Evolutionary conservation across 2,888 invertebrate species (phyloP).

Genomic region (Diarsia rubi): DNA sequence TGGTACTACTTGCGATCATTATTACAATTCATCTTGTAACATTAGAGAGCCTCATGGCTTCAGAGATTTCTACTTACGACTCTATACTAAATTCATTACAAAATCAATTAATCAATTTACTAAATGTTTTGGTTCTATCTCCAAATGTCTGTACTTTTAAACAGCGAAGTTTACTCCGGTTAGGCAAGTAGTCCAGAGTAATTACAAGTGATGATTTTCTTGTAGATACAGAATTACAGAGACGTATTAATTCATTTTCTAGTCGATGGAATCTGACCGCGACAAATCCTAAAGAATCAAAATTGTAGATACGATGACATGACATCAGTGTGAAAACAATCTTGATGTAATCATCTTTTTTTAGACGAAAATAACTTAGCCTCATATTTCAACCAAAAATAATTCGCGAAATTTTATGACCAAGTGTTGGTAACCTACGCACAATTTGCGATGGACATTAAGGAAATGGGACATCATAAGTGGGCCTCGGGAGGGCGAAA

Average conservation of each 20-base stretch:
- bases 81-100: too few relatives aligned
- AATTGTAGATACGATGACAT: neutral
- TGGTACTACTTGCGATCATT: neutral
- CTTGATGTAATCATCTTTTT: slow-evolving; percentile 14
- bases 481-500: slow-evolving; percentile 61
- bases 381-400: slow-evolving; percentile 33
- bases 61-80: too few relatives aligned
- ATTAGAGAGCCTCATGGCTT: too few relatives aligned
- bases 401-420: slow-evolving; percentile 46
- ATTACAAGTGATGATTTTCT: too few relatives aligned
- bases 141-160: neutral
- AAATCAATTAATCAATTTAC: too few relatives aligned
- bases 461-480: slow-evolving; percentile 70
- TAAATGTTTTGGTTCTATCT: neutral
- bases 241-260: neutral
- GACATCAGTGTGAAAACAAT: slow-evolving; percentile 18
- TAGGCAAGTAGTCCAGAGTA: neutral
- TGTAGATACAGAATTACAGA: neutral
- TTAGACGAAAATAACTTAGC: slow-evolving; percentile 12
- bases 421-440: slow-evolving; percentile 63
- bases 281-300: neutral
- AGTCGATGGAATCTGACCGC: neutral
- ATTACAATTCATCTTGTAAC: neutral
- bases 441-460: slow-evolving; percentile 62
- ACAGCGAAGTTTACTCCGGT: neutral